These are phyloP conservation scores for Odobenus rosmarus DNA, from an alignment of 2,113 vertebrate species.

Conservation along the genomic window DNA sequence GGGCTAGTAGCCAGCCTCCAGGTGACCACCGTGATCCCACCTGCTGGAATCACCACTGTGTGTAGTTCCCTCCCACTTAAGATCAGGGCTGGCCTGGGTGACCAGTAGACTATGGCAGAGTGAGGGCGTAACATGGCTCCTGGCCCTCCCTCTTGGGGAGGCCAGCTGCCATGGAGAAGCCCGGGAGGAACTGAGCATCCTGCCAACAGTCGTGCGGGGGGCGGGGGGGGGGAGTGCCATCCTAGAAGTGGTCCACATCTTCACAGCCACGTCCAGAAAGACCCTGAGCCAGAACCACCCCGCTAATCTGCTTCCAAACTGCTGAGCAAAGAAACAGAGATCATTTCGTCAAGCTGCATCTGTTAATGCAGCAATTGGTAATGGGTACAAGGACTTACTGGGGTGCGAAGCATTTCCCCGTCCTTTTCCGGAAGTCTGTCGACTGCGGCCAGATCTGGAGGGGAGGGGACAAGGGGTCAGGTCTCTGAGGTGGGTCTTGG, in stretches of 20 bases:
- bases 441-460: background rate
- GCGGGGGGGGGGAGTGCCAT: too few species aligned
- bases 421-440: background rate
- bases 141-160: background rate
- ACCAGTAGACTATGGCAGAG: background rate
- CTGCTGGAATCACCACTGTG: too few species aligned
- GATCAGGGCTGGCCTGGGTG: background rate
- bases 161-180: background rate
- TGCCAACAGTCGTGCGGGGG: too few species aligned
- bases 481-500: background rate
- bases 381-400: background rate
- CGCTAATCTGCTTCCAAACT: background rate
- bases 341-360: background rate
- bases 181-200: background rate
- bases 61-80: too few species aligned
- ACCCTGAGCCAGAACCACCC: fast-evolving
- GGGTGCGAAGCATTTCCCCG: fast-evolving
- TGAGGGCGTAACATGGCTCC: background rate
- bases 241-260: background rate
- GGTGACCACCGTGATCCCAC: background rate
- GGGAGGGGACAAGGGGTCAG: background rate
- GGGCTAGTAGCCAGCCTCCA: background rate
- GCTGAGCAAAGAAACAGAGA: background rate
- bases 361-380: background rate
- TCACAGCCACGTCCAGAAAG: background rate